Evolutionary conservation across 2,113 vertebrate species (phyloP).

Genomic region (Chloroceryle aenea): DNA sequence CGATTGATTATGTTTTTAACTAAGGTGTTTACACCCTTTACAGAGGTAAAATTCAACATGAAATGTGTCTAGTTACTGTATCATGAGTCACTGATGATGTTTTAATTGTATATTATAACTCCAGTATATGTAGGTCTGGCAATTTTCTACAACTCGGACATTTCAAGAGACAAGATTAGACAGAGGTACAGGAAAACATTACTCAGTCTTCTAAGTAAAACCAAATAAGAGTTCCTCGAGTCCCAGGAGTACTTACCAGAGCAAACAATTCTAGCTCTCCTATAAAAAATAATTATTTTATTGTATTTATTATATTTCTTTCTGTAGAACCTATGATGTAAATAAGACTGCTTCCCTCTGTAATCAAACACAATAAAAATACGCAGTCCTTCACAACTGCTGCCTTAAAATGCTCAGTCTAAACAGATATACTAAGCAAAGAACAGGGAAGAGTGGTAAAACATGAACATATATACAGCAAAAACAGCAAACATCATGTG

Average conservation of each 20-base stretch:
- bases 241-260: slow-evolving; percentile 41
- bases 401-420: background rate
- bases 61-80: background rate
- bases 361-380: background rate
- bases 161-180: background rate
- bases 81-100: background rate
- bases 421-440: slow-evolving; percentile 35
- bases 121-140: background rate
- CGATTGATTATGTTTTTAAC: background rate
- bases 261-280: slow-evolving; percentile 31
- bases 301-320: background rate
- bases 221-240: background rate
- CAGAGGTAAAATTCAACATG: background rate
- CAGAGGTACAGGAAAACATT: background rate
- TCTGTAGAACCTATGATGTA: background rate
- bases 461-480: background rate
- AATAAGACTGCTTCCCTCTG: background rate
- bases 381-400: background rate
- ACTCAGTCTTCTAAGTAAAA: background rate
- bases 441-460: background rate
- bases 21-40: background rate
- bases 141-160: background rate
- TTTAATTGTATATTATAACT: background rate
- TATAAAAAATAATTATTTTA: slow-evolving; percentile 32
- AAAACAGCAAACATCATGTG: background rate